Evolutionary conservation across 23 tunicate genomes (phyloP).

Genomic region (Ascidia mentula): DNA sequence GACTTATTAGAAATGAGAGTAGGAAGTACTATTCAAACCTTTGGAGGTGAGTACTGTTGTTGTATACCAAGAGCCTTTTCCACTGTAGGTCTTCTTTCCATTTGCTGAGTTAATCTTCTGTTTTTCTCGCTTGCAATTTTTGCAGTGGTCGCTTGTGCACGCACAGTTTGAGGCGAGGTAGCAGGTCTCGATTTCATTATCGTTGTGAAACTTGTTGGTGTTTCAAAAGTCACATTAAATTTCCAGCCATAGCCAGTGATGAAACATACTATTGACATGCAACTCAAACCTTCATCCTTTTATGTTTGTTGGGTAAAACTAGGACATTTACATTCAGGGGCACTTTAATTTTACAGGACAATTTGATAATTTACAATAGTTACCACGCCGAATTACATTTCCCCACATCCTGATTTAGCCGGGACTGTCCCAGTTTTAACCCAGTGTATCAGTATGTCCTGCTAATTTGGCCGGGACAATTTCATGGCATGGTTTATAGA

Average conservation of each 20-base stretch:
- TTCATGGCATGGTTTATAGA: no score
- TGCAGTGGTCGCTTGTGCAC: constrained; percentile 42
- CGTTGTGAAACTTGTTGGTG: constrained; percentile 47
- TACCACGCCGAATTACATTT: no score
- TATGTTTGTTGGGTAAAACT: no score
- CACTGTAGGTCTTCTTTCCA: constrained; percentile 85
- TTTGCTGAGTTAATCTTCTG: constrained; percentile 87
- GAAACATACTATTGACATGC: neutral
- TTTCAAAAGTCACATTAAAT: neutral
- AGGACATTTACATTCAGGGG: no score
- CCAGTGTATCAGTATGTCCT: no score
- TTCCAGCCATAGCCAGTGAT: constrained; percentile 11
- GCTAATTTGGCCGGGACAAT: no score
- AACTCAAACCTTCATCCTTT: no score
- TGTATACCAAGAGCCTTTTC: constrained; percentile 25
- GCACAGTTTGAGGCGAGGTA: constrained; percentile 36
- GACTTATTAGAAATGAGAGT: no score
- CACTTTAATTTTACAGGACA: no score
- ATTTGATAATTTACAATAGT: no score
- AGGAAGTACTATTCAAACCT: neutral
- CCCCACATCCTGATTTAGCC: no score
- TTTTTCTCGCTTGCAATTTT: constrained; percentile 88
- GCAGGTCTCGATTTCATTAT: constrained; percentile 85
- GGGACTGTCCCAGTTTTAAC: no score
- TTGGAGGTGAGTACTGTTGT: neutral